Percentiles rank a stretch among this genome's conserved stretches.
These are phyloP conservation scores for Strigamia crassipes DNA, from an alignment of 2,888 invertebrate species.

Conservation along the genomic window DNA sequence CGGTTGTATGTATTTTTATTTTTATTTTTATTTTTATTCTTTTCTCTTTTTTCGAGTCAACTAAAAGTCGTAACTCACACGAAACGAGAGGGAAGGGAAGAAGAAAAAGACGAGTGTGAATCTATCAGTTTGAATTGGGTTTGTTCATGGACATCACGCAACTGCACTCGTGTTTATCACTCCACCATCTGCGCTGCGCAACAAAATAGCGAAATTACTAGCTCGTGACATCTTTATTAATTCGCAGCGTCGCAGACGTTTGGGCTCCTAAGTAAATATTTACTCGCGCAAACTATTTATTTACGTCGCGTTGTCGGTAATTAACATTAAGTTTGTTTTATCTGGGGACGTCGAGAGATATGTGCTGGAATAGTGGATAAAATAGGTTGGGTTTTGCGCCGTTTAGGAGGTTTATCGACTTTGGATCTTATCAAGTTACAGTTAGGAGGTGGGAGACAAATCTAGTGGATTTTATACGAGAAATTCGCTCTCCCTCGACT, in stretches of 20 bases:
- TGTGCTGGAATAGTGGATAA: no score
- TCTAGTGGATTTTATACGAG: constrained; percentile 23
- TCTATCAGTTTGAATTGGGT: constrained; percentile 33
- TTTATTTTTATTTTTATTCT: background rate
- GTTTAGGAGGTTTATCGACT: background rate
- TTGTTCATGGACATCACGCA: constrained; percentile 40
- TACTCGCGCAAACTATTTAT: background rate
- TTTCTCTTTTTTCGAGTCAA: background rate
- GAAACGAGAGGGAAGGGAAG: background rate
- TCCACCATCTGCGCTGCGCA: background rate
- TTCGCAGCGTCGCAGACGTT: background rate
- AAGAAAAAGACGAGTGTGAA: constrained; percentile 19
- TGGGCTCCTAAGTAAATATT: background rate
- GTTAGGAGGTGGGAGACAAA: constrained; percentile 20
- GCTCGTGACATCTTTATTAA: constrained; percentile 34
- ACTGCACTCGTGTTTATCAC: constrained; percentile 34
- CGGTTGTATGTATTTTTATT: background rate
- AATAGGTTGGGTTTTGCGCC: no score
- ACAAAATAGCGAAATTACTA: constrained; percentile 29
- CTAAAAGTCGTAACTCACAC: constrained; percentile 16
- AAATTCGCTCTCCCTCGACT: constrained; percentile 16
- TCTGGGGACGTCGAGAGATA: background rate
- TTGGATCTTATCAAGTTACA: constrained; percentile 24
- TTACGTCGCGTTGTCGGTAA: background rate
- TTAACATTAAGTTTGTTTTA: no score